A percentile compares a stretch with the other conserved stretches of the same genome.
These are phyloP conservation scores for Nanorana parkeri DNA, from an alignment of 2,113 vertebrate genomes.

Conservation along the genomic window DNA sequence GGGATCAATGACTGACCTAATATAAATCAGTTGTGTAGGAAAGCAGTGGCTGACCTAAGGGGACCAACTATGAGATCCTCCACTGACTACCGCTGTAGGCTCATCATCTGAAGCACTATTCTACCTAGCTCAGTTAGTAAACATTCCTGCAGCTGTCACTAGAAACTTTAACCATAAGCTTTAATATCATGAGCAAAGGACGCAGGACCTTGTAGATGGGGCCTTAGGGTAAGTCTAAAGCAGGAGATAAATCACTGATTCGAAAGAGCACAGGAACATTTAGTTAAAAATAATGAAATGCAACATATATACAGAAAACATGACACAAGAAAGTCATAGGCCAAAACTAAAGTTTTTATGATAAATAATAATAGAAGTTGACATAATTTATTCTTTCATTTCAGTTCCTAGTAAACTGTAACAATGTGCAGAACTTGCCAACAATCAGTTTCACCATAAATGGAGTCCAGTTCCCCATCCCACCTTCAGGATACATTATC, in stretches of 20 bases:
- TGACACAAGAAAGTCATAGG: background rate
- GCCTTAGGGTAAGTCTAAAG: too few relatives aligned
- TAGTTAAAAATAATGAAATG: background rate
- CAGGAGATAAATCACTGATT: too few relatives aligned
- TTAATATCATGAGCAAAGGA: too few relatives aligned
- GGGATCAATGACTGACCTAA: background rate
- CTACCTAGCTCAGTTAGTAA: too few relatives aligned
- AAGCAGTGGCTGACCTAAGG: background rate
- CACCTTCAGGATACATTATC: slow-evolving; percentile 63
- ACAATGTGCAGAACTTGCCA: slow-evolving; percentile 57
- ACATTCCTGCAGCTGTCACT: too few relatives aligned
- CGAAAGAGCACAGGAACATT: too few relatives aligned
- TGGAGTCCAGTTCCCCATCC: slow-evolving; percentile 56
- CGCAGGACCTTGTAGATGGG: too few relatives aligned
- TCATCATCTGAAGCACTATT: too few relatives aligned
- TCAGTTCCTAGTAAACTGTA: slow-evolving; percentile 65
- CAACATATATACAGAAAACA: background rate
- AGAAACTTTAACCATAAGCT: too few relatives aligned
- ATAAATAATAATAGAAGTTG: background rate
- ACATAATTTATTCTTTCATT: background rate
- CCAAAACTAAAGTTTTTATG: background rate
- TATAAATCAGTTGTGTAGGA: too few relatives aligned
- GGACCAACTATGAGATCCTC: too few relatives aligned
- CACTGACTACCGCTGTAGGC: too few relatives aligned
- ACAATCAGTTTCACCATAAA: slow-evolving; percentile 65